Evolutionary conservation across 2,888 invertebrate genomes (phyloP).

Genomic region (Mimachlamys varia): DNA sequence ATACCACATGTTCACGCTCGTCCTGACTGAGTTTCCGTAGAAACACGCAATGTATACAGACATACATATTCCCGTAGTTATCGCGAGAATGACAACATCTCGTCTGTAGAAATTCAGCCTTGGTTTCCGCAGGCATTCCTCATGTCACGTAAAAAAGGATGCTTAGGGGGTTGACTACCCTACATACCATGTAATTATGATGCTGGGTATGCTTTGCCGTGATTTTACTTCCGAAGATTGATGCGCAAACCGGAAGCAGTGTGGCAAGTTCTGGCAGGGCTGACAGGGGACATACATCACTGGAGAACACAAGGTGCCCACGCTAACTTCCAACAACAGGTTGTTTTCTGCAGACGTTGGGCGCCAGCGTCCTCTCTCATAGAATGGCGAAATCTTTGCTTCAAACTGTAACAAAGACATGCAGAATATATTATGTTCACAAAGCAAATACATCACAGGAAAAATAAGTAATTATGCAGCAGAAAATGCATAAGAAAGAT

Average conservation of each 20-base stretch:
- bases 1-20: not conserved
- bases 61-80: not conserved
- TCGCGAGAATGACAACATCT: not conserved
- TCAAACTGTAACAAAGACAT: no score
- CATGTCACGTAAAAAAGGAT: conserved; percentile 13
- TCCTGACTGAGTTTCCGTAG: not conserved
- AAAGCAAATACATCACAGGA: no score
- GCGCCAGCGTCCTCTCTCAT: not conserved
- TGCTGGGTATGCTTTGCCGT: not conserved
- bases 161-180: not conserved
- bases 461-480: no score
- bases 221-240: not conserved
- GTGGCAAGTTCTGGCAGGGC: not conserved
- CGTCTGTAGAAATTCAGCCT: conserved; percentile 2
- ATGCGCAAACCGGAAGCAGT: not conserved
- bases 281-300: conserved; percentile 13
- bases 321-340: not conserved
- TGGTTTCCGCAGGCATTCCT: not conserved
- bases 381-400: no score
- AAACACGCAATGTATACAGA: not conserved
- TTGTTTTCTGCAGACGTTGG: not conserved
- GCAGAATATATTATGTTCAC: no score
- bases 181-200: conserved; percentile 18
- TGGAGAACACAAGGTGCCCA: not conserved
- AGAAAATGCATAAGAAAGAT: no score